phyloP scores from a whole-genome alignment of 2,888 invertebrate genomes.

The Ctena decussata region DNA sequence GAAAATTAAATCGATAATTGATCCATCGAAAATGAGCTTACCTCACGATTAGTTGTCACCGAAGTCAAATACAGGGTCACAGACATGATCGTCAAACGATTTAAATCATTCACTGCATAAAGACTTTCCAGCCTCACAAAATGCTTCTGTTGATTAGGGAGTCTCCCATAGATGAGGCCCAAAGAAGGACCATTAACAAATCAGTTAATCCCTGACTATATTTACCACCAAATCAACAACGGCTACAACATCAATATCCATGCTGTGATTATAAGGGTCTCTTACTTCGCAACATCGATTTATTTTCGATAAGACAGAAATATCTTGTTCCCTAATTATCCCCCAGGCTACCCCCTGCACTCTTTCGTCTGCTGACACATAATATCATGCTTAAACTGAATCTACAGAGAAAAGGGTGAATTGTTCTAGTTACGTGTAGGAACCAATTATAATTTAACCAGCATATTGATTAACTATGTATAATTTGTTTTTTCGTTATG shows the following conservation, averaged over 20 bases:
- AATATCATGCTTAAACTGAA: background rate
- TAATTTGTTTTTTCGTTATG: no score
- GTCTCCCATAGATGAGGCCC: background rate
- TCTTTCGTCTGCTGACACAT: background rate
- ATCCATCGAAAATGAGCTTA: conserved; percentile 19
- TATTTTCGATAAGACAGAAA: no score
- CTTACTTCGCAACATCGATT: no score
- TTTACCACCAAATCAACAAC: no score
- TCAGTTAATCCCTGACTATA: no score
- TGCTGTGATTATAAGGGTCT: no score
- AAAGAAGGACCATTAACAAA: background rate
- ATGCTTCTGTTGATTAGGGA: background rate
- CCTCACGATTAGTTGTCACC: conserved; percentile 61
- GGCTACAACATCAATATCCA: no score
- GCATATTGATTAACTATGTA: no score
- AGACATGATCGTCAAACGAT: conserved; percentile 31
- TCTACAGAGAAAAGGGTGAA: background rate
- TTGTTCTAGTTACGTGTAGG: background rate
- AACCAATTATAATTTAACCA: background rate
- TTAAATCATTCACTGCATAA: background rate
- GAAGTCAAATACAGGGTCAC: conserved; percentile 58
- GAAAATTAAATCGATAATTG: background rate
- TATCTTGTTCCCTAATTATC: background rate
- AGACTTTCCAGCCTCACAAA: background rate
- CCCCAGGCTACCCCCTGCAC: background rate